Conservation (phyloP, 2,888 invertebrate species). For the Lapara coniferarum region DNA sequence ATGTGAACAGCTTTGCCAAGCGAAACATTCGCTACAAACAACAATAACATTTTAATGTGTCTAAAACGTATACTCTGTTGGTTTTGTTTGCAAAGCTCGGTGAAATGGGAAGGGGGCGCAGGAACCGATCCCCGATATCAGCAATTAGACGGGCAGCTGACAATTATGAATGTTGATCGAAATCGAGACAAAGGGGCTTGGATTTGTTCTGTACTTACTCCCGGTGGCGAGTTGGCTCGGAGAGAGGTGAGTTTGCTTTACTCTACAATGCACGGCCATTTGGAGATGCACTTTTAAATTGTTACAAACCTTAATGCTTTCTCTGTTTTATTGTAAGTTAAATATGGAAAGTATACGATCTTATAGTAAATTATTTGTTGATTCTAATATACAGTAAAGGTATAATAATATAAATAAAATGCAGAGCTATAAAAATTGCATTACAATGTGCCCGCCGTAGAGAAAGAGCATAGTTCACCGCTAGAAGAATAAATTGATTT, state of each 20-base stretch:
- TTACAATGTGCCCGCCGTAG: neutral
- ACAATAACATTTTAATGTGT: constrained; percentile 4
- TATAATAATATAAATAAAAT: constrained; percentile 2
- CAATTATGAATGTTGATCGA: constrained; percentile 85
- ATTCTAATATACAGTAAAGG: neutral
- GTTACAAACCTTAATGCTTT: neutral
- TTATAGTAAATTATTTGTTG: neutral
- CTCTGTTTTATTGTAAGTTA: neutral
- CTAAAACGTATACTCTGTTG: constrained; percentile 27
- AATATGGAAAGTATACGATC: neutral
- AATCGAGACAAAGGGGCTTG: constrained; percentile 90
- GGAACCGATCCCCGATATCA: constrained; percentile 79
- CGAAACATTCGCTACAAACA: constrained; percentile 4
- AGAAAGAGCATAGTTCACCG: neutral
- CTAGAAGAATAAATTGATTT: neutral
- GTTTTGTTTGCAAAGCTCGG: constrained; percentile 58
- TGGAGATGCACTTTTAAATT: neutral
- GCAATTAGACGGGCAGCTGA: constrained; percentile 83
- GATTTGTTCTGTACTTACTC: constrained; percentile 90
- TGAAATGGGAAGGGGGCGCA: constrained; percentile 86
- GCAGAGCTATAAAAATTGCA: constrained; percentile 10
- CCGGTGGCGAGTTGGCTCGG: constrained; percentile 89
- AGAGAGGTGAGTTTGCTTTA: constrained; percentile 83
- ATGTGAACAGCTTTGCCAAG: constrained; percentile 36
- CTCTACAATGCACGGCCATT: neutral